A percentile compares a stretch with the other conserved stretches of the same genome.
phyloP scores from a whole-genome alignment of 2,113 vertebrate species.

The Ammodytes marinus region DNA sequence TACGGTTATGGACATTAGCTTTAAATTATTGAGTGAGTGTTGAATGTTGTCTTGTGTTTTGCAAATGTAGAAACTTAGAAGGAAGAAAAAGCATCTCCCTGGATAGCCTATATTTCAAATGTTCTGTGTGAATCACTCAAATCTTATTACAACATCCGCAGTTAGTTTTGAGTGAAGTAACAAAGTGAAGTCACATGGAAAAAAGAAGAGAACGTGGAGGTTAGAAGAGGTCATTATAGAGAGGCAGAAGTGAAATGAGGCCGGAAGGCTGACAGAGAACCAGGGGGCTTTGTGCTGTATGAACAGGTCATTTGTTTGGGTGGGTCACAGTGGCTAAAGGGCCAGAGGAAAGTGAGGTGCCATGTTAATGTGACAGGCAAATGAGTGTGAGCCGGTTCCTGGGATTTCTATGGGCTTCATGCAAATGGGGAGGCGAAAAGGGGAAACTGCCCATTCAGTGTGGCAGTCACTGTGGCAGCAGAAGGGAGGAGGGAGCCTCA shows the following conservation, averaged over 20 bases:
- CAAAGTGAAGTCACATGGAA: not conserved
- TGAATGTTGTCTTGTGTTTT: not conserved
- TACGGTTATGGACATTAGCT: not conserved
- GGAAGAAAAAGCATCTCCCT: not conserved
- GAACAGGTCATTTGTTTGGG: slow-evolving; percentile 73
- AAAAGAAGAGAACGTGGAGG: slow-evolving; percentile 46
- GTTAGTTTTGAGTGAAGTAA: not conserved
- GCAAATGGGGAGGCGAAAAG: slow-evolving; percentile 55
- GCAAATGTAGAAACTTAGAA: not conserved
- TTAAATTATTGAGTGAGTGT: not conserved
- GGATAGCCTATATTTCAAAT: not conserved
- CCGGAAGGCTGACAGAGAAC: slow-evolving; percentile 55
- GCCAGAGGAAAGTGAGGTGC: slow-evolving; percentile 57
- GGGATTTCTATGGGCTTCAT: slow-evolving; percentile 69
- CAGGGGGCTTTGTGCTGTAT: slow-evolving; percentile 56
- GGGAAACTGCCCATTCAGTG: slow-evolving; percentile 56
- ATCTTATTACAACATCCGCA: not conserved
- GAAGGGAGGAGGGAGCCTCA: slow-evolving; percentile 28
- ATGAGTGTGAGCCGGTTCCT: slow-evolving; percentile 61
- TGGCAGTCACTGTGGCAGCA: slow-evolving; percentile 34
- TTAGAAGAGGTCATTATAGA: slow-evolving; percentile 43
- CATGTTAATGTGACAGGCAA: slow-evolving; percentile 75
- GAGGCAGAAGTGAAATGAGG: slow-evolving; percentile 59
- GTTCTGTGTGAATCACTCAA: not conserved
- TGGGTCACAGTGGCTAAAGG: slow-evolving; percentile 62